phyloP scores from a whole-genome alignment of 2,797 vertebrate genomes.

The Furcifer pardalis region DNA sequence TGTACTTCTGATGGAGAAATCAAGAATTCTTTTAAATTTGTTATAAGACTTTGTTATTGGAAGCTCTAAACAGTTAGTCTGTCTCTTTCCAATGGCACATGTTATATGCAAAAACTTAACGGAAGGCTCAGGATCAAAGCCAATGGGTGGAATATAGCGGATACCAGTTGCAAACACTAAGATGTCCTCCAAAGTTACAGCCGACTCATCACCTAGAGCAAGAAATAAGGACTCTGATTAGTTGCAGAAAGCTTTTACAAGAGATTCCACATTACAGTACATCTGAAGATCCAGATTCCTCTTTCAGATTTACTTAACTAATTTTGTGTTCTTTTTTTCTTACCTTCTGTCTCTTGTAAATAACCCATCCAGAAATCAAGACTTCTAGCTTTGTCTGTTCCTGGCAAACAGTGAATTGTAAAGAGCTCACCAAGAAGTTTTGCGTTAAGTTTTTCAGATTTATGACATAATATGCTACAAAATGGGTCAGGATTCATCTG shows the following conservation, averaged over 20 bases:
- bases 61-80: slow-evolving; percentile 80
- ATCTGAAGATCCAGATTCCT: not conserved
- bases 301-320: not conserved
- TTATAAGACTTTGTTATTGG: slow-evolving; percentile 82
- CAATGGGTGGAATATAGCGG: slow-evolving; percentile 77
- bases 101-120: slow-evolving; percentile 80
- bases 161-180: slow-evolving; percentile 83
- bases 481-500: slow-evolving; percentile 83
- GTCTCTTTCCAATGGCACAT: slow-evolving; percentile 81
- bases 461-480: slow-evolving; percentile 80
- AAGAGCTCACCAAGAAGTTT: slow-evolving; percentile 80
- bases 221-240: slow-evolving; percentile 16
- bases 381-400: slow-evolving; percentile 68
- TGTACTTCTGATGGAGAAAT: slow-evolving; percentile 78
- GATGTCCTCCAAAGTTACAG: slow-evolving; percentile 85
- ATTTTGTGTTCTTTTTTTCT: slow-evolving; percentile 22
- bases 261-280: not conserved
- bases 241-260: not conserved
- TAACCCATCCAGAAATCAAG: slow-evolving; percentile 85
- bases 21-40: slow-evolving; percentile 87
- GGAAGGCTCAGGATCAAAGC: slow-evolving; percentile 82
- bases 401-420: slow-evolving; percentile 71
- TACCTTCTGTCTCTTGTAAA: slow-evolving; percentile 87
- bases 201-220: slow-evolving; percentile 82
- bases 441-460: slow-evolving; percentile 77